Percentiles rank a stretch among this genome's conserved stretches.
Evolutionary conservation across 2,888 invertebrate species (phyloP).

Genomic region (Lithodes maja): DNA sequence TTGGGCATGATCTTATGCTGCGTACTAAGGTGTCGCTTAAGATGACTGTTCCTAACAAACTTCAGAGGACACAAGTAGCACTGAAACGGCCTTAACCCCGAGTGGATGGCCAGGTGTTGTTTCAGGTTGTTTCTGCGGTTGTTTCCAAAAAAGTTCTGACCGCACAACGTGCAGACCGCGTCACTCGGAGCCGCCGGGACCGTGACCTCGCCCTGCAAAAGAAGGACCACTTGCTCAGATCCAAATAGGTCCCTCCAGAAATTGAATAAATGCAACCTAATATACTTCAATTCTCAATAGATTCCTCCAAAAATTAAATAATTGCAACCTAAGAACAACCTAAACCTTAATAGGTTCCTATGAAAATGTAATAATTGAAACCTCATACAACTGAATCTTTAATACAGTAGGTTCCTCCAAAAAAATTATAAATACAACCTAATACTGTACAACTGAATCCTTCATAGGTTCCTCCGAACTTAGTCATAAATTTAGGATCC

Average conservation of each 20-base stretch:
- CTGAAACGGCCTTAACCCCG: conserved; percentile 55
- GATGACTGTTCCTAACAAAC: conserved; percentile 57
- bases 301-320: neutral
- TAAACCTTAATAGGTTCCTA: too few relatives aligned
- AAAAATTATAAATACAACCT: too few relatives aligned
- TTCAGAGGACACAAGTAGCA: conserved; percentile 48
- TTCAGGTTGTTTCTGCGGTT: conserved; percentile 65
- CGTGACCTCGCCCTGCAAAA: conserved; percentile 53
- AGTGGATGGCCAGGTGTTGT: conserved; percentile 61
- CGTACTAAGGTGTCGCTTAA: conserved; percentile 47
- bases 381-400: too few relatives aligned
- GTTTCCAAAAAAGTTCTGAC: conserved; percentile 58
- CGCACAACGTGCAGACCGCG: conserved; percentile 51
- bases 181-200: conserved; percentile 47
- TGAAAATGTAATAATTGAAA: too few relatives aligned
- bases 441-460: too few relatives aligned
- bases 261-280: too few relatives aligned
- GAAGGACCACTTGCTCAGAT: conserved; percentile 42
- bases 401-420: too few relatives aligned
- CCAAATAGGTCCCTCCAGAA: neutral
- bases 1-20: conserved; percentile 18
- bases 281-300: neutral
- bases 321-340: too few relatives aligned
- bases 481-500: too few relatives aligned
- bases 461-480: too few relatives aligned